Percentiles rank a stretch among this genome's conserved stretches.
Conservation (phyloP, 2,797 vertebrate species). For the Varecia variegata region DNA sequence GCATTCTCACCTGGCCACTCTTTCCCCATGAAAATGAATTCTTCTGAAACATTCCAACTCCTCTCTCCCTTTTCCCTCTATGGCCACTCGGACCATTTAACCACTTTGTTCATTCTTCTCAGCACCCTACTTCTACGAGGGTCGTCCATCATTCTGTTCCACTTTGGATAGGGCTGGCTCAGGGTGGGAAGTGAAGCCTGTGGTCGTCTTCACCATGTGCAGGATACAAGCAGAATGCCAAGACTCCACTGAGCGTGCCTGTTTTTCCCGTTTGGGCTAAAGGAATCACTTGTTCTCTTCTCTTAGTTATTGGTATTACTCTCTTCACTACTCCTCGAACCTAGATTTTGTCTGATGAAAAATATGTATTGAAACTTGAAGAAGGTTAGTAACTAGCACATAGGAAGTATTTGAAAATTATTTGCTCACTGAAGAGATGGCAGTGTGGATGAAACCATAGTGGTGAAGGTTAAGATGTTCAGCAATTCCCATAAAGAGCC, state of each 20-base stretch:
- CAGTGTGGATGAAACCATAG: not conserved
- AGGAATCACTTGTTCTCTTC: not conserved
- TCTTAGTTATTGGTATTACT: not conserved
- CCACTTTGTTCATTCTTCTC: not conserved
- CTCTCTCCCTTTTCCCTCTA: not conserved
- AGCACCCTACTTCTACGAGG: not conserved
- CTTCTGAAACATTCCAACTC: not conserved
- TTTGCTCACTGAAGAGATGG: not conserved
- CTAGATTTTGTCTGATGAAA: not conserved
- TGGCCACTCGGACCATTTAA: not conserved
- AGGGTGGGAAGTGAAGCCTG: not conserved
- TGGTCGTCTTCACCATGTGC: not conserved
- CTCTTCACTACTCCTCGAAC: not conserved
- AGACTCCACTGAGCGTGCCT: not conserved
- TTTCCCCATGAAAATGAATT: not conserved
- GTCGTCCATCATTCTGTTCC: not conserved
- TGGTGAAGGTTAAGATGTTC: not conserved
- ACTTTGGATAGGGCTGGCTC: not conserved
- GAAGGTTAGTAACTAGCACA: not conserved
- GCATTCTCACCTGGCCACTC: not conserved
- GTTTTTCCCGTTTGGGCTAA: not conserved
- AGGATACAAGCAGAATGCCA: not conserved
- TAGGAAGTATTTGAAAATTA: not conserved
- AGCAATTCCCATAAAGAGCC: not conserved
- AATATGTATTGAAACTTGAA: not conserved